phyloP scores from a whole-genome alignment of 2,888 invertebrate species.

The Tryphoninae sp. region DNA sequence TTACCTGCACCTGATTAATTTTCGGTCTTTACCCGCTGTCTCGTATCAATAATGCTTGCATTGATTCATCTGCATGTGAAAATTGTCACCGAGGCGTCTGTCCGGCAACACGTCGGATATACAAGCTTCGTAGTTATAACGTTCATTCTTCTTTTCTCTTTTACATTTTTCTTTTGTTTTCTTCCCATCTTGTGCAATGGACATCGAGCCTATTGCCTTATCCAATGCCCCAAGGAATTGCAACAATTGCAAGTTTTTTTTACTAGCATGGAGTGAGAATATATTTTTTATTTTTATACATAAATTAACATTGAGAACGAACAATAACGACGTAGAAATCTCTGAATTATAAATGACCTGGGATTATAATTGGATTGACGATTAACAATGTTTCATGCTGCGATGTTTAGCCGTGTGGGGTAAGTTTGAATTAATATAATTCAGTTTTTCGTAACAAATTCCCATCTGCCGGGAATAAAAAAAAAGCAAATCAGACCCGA shows the following conservation, averaged over 20 bases:
- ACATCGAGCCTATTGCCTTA: constrained; percentile 29
- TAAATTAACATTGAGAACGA: constrained; percentile 34
- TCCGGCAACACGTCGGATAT: not conserved
- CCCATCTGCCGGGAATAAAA: too few relatives aligned
- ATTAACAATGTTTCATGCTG: constrained; percentile 83
- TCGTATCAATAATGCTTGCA: constrained; percentile 64
- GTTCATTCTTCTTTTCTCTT: constrained; percentile 24
- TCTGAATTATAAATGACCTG: constrained; percentile 57
- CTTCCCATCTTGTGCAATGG: constrained; percentile 29
- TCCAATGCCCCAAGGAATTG: constrained; percentile 50
- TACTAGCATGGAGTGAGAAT: constrained; percentile 72
- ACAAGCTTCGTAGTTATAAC: constrained; percentile 16
- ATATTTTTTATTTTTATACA: constrained; percentile 55
- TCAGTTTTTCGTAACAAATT: not conserved
- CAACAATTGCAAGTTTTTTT: constrained; percentile 49
- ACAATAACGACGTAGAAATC: constrained; percentile 56
- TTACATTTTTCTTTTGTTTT: constrained; percentile 7
- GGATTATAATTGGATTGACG: constrained; percentile 76
- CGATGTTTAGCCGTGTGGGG: constrained; percentile 83
- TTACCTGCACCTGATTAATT: constrained; percentile 77
- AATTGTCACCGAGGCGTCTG: constrained; percentile 19
- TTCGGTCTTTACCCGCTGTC: constrained; percentile 61
- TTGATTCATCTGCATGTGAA: constrained; percentile 54
- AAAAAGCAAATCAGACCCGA: too few relatives aligned
- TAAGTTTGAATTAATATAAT: constrained; percentile 77